Base-by-base conservation (phyloP, 2,113 vertebrate species). In the Cairina moschata region DNA sequence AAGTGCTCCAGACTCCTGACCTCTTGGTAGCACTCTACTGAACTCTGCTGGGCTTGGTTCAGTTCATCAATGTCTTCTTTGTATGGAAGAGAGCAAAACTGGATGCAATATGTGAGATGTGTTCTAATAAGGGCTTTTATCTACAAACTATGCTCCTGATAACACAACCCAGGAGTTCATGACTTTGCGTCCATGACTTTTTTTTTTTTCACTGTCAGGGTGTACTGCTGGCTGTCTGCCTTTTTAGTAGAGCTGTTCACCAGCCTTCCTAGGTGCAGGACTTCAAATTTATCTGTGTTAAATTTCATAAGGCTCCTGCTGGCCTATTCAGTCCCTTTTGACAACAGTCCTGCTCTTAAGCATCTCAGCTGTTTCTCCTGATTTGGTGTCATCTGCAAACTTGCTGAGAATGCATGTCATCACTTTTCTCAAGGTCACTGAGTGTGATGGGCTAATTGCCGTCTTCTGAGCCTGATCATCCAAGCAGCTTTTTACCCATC, bases 151-250 rank as follows among this genome's bases (percentile, higher is more conserved):
- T 52, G 31, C 25, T 60, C 34, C 23, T 55, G n/a, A 8, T 18
- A 78, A 36, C 59, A n/a, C 16, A 56, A 9, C 26, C 23, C 34
- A 34, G n/a, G 52, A 46, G 52, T 46, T 8, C 0, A 0, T 40
- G 34, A 63, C 13, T 13, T 52, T 40, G 38, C 11, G 38, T 40
- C 11, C 38, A 40, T 40, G 38, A 12, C 38, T 40, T 50, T 25
- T 23, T 50, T 50, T 38, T 72, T 60, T 42, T 54, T 80, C 54
- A 4, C 14, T 68, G 8, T 17, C 23, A 34, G 52, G 34, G 8
- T 13, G 4, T 55, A 17, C 28, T 56, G 46, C 31, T 90, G 78
- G 6, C 67, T 67, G 3, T 11, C 17, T 66, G 32, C 17, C 13
- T 80, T 78, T 79, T 11, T 14, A 29, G 26, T 22, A 17, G 31